Base-by-base conservation (phyloP, 2,888 invertebrate genomes). In the Chaitophorus viminalis region DNA sequence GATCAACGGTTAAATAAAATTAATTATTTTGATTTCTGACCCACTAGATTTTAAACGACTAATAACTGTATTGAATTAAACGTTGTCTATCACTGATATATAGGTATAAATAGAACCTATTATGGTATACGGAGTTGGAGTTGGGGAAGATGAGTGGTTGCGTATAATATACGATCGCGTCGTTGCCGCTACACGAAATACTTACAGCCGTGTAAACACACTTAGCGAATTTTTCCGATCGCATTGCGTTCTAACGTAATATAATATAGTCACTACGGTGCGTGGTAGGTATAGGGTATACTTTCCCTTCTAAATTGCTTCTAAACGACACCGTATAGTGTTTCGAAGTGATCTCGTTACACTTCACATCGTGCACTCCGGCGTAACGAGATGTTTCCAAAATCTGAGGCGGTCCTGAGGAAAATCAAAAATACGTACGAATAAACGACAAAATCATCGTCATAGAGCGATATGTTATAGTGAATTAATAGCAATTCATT, bases 211-310 rank as follows among this genome's bases (percentile, higher is more conserved):
- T 5, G 52, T 33, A 82, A 82, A 82, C 72, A 82, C 36, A 82
- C 82, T 82, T 82, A 36, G 72, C 33, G 82, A 54, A 82, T 74
- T 33, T 82, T 21, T 14, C n/a, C 70, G 82, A 82, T 82, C 82
- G 17, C 31, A 70, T 52, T 33, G 52, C 82, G 54, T 74, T 72
- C 46, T n/a, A 33, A 33, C n/a, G 33, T 52, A 21, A 82, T 82
- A 72, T 72, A 52, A 46, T 52, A 3, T 17, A 0, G 46, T 14
- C 46, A 46, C 46, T 46, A 46, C 14, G 46, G 46, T 46, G 39
- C 39, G 39, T 8, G 9, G 39, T n/a, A n/a, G n/a, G n/a, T n/a
- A n/a, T n/a, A n/a, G n/a, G n/a, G n/a, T n/a, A n/a, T n/a, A n/a
- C n/a, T n/a, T n/a, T n/a, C n/a, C n/a, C n/a, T n/a, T 5, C 39